Evolutionary conservation across 1,140 invertebrate species (phyloP).

Genomic region (Drosophila kikkawai): DNA sequence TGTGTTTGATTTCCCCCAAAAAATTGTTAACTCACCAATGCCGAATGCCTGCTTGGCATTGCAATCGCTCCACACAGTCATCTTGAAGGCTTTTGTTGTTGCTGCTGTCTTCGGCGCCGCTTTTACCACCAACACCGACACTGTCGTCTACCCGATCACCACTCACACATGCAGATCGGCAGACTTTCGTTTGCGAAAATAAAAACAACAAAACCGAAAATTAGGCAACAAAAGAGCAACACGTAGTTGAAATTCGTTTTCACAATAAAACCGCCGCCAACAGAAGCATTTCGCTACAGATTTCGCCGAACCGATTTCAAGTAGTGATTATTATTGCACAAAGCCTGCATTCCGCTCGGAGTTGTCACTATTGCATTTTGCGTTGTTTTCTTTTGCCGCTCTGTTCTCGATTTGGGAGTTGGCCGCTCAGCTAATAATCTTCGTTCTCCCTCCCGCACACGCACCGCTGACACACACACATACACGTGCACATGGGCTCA

Average conservation of each 20-base stretch:
- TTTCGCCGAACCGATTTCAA: constrained; percentile 33
- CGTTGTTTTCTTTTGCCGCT: constrained; percentile 36
- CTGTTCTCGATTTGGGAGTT: constrained; percentile 78
- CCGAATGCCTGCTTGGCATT: constrained; percentile 80
- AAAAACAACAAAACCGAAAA: constrained; percentile 55
- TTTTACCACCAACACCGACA: constrained; percentile 60
- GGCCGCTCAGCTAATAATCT: constrained; percentile 62
- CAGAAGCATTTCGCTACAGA: constrained; percentile 42
- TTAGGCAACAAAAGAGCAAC: constrained; percentile 57
- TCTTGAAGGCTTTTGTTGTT: constrained; percentile 54
- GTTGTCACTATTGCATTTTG: constrained; percentile 34
- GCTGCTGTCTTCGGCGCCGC: constrained; percentile 48
- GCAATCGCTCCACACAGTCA: constrained; percentile 79
- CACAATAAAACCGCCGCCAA: constrained; percentile 36
- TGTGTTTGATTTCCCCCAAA: constrained; percentile 7
- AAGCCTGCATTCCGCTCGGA: constrained; percentile 27
- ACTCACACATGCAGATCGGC: constrained; percentile 48
- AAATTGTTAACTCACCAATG: constrained; percentile 75
- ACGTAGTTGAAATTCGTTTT: constrained; percentile 68
- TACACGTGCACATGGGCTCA: constrained; percentile 25
- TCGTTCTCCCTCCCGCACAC: constrained; percentile 54
- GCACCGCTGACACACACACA: constrained; percentile 33
- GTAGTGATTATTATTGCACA: constrained; percentile 43
- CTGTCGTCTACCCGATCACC: constrained; percentile 22
- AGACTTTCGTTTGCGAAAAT: constrained; percentile 74